Conservation (phyloP, 2,113 vertebrate genomes). For the Melospiza melodia region DNA sequence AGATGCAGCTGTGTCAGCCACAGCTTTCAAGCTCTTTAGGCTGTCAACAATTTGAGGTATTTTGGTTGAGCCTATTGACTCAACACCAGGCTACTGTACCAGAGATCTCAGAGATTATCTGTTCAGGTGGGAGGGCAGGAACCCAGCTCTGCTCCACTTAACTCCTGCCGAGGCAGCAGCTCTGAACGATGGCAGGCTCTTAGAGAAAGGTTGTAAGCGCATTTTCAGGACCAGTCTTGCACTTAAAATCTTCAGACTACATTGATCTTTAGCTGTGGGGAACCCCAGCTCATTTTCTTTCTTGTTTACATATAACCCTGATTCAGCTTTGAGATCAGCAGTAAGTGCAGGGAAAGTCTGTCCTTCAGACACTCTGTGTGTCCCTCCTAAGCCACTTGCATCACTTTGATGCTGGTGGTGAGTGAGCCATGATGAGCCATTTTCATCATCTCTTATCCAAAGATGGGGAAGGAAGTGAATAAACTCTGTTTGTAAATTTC, state of each 20-base stretch:
- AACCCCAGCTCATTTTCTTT: background rate
- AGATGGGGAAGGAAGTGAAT: background rate
- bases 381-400: background rate
- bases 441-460: background rate
- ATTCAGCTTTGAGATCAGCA: background rate
- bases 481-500: background rate
- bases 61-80: background rate
- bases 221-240: conserved; percentile 9
- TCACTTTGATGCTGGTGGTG: background rate
- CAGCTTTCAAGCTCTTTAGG: background rate
- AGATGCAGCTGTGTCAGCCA: background rate
- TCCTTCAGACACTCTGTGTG: background rate
- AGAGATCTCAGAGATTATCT: background rate
- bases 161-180: background rate
- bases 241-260: background rate
- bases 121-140: background rate
- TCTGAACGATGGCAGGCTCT: background rate
- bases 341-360: background rate
- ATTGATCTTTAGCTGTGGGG: background rate
- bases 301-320: background rate
- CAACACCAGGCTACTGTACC: background rate
- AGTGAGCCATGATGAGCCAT: background rate
- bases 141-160: background rate
- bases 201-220: background rate
- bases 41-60: background rate